These are phyloP conservation scores for Cephonodes hylas DNA, from an alignment of 2,888 invertebrate species.

Conservation along the genomic window DNA sequence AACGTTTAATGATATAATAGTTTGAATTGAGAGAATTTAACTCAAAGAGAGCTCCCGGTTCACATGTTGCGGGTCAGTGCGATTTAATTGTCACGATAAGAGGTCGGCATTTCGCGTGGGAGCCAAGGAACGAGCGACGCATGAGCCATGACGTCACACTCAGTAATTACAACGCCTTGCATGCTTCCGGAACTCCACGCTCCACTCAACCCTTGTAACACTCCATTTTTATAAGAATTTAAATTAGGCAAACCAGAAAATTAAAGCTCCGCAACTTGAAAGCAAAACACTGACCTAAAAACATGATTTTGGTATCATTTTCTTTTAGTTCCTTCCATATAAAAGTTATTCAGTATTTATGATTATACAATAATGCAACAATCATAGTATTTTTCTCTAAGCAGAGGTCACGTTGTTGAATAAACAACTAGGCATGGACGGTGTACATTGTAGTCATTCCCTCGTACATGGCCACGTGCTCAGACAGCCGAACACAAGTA, in stretches of 20 bases:
- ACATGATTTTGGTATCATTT: too few relatives aligned
- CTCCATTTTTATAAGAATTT: background rate
- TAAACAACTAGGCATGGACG: background rate
- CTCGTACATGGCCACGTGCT: background rate
- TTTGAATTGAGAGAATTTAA: background rate
- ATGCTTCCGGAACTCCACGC: slow-evolving; percentile 3
- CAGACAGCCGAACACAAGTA: background rate
- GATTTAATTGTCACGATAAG: slow-evolving; percentile 67
- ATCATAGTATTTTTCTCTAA: background rate
- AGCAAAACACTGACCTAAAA: too few relatives aligned
- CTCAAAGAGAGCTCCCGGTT: background rate
- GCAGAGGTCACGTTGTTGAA: background rate
- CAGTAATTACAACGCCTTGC: slow-evolving; percentile 44
- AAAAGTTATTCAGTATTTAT: too few relatives aligned
- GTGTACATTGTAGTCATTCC: background rate
- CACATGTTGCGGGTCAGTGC: slow-evolving; percentile 42
- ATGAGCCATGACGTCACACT: slow-evolving; percentile 47
- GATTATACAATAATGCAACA: background rate
- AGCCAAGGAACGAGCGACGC: slow-evolving; percentile 29
- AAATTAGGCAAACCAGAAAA: background rate
- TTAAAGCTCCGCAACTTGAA: too few relatives aligned
- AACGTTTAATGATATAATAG: background rate
- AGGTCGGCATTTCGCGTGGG: slow-evolving; percentile 56
- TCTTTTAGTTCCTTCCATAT: too few relatives aligned
- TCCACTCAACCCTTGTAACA: background rate